phyloP scores from a whole-genome alignment of 2,888 invertebrate genomes.

The Sminthurides aquaticus region DNA sequence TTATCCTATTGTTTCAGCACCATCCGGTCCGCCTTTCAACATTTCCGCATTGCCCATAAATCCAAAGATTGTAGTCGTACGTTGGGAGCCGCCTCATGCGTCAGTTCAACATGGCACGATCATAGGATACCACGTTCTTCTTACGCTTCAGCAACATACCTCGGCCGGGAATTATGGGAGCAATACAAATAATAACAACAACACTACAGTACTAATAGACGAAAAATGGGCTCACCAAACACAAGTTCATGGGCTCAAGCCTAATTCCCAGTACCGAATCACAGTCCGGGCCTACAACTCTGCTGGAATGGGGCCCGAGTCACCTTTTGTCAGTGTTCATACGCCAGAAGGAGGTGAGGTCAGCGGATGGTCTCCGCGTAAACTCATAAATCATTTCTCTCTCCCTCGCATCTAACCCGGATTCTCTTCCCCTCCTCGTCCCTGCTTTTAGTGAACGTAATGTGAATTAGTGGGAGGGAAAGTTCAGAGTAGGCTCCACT shows the following conservation, averaged over 20 bases:
- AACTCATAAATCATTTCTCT: slow-evolving; percentile 40
- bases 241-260: slow-evolving; percentile 51
- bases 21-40: slow-evolving; percentile 65
- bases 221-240: slow-evolving; percentile 34
- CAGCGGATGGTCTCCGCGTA: slow-evolving; percentile 11
- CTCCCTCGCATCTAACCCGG: too few relatives aligned
- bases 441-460: background rate
- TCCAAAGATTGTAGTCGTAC: slow-evolving; percentile 62
- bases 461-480: background rate
- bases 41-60: slow-evolving; percentile 63
- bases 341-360: slow-evolving; percentile 71
- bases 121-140: slow-evolving; percentile 64
- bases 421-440: background rate
- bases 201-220: slow-evolving; percentile 26
- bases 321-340: slow-evolving; percentile 63
- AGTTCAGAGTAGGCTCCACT: background rate
- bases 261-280: slow-evolving; percentile 72
- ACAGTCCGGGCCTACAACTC: slow-evolving; percentile 72
- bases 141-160: slow-evolving; percentile 44
- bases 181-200: slow-evolving; percentile 9
- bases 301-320: slow-evolving; percentile 69
- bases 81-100: slow-evolving; percentile 66
- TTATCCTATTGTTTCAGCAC: too few relatives aligned
- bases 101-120: slow-evolving; percentile 69
- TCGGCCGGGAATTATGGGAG: background rate